Evolutionary conservation across 1,140 invertebrate species (phyloP).

Genomic region (Mamestra configurata): DNA sequence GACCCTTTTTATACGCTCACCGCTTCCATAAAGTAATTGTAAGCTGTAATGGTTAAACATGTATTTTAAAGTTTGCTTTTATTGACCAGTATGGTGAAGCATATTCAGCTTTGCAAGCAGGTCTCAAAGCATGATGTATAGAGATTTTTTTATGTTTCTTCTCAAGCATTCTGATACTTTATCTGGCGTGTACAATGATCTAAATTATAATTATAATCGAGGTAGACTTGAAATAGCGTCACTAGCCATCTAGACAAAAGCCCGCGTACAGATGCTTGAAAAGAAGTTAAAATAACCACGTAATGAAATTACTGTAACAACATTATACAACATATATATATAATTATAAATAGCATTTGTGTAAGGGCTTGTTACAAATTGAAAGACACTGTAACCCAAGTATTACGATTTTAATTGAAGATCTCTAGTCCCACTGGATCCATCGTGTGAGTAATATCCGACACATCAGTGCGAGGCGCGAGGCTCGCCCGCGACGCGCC

Average conservation of each 20-base stretch:
- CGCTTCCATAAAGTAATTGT: constrained; percentile 83
- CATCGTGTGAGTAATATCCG: constrained; percentile 83
- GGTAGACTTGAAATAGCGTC: constrained; percentile 33
- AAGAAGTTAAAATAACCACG: constrained; percentile 84
- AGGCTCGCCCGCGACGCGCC: constrained; percentile 44
- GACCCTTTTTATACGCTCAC: constrained; percentile 87
- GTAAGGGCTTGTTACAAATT: constrained; percentile 87
- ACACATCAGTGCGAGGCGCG: constrained; percentile 57
- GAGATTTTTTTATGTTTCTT: constrained; percentile 86
- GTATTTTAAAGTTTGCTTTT: constrained; percentile 85
- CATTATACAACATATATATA: constrained; percentile 83
- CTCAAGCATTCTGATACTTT: constrained; percentile 81
- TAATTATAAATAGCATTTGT: constrained; percentile 87
- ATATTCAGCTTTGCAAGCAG: constrained; percentile 77
- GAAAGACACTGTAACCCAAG: constrained; percentile 86
- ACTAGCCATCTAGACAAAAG: constrained; percentile 41
- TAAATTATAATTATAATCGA: constrained; percentile 49
- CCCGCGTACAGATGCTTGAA: constrained; percentile 78
- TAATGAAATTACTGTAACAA: constrained; percentile 88
- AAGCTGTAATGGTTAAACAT: constrained; percentile 79
- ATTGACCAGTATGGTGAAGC: constrained; percentile 79
- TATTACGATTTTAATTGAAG: constrained; percentile 85
- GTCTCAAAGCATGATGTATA: constrained; percentile 85
- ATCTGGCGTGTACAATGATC: constrained; percentile 58
- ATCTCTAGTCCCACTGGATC: constrained; percentile 88